Evolutionary conservation across 2,888 invertebrate species (phyloP).

Genomic region (Leptarthrus brevirostris): DNA sequence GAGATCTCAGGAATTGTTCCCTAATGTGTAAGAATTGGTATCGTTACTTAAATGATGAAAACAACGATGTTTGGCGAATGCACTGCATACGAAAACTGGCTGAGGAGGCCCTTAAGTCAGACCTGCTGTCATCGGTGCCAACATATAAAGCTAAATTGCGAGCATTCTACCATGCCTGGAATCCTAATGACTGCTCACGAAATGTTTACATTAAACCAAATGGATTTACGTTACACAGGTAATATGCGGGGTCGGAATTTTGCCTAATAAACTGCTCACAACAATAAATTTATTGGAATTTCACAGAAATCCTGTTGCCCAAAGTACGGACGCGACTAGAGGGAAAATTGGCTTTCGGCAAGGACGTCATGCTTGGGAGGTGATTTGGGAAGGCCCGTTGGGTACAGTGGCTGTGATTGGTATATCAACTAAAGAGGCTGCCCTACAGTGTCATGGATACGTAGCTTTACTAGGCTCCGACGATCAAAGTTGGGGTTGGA

Average conservation of each 20-base stretch:
- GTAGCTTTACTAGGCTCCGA: conserved; percentile 94
- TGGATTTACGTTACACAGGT: conserved; percentile 95
- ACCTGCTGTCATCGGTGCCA: conserved; percentile 86
- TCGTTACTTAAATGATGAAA: conserved; percentile 88
- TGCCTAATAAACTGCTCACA: too few species aligned
- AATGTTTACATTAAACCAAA: conserved; percentile 97
- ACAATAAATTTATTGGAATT: too few species aligned
- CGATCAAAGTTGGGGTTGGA: conserved; percentile 99
- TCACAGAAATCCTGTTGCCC: conserved; percentile 93
- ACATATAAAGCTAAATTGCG: conserved; percentile 94
- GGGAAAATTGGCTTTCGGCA: conserved; percentile 90
- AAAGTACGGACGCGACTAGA: conserved; percentile 95
- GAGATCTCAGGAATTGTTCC: conserved; percentile 88
- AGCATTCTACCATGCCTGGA: conserved; percentile 97
- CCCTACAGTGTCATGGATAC: conserved; percentile 94
- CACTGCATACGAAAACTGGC: conserved; percentile 89
- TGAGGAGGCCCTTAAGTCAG: conserved; percentile 87
- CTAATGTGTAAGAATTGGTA: conserved; percentile 95
- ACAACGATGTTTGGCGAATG: conserved; percentile 94
- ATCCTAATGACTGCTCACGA: conserved; percentile 95
- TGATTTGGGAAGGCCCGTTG: conserved; percentile 97
- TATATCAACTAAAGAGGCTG: conserved; percentile 93
- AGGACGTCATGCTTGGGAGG: conserved; percentile 97
- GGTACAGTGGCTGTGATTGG: conserved; percentile 98
- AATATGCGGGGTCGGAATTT: conserved; percentile 41